phyloP scores from a whole-genome alignment of 1,140 invertebrate genomes.

The Musca vetustissima region DNA sequence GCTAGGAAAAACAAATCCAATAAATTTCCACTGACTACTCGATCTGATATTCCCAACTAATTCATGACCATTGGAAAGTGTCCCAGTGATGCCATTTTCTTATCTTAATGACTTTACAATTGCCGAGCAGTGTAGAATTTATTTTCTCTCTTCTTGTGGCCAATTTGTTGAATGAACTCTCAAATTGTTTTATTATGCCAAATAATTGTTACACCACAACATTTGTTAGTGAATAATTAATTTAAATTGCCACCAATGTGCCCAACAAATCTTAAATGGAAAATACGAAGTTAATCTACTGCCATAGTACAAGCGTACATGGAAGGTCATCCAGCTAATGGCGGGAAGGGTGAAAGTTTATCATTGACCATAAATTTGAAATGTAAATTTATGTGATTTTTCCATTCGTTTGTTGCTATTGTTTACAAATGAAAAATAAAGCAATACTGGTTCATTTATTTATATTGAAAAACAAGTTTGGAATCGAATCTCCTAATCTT shows the following conservation, averaged over 20 bases:
- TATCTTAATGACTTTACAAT: slow-evolving; percentile 17
- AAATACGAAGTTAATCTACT: too few relatives aligned
- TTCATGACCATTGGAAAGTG: too few relatives aligned
- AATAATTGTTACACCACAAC: slow-evolving; percentile 9
- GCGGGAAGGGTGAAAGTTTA: not conserved
- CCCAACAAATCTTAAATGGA: too few relatives aligned
- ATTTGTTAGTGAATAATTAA: slow-evolving; percentile 17
- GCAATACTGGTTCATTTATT: too few relatives aligned
- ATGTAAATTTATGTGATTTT: slow-evolving; percentile 14
- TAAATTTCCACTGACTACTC: too few relatives aligned
- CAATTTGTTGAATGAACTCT: slow-evolving; percentile 1
- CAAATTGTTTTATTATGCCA: slow-evolving; percentile 24
- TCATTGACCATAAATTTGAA: slow-evolving; percentile 11
- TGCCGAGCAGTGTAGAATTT: not conserved
- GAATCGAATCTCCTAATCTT: too few relatives aligned
- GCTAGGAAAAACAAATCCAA: too few relatives aligned
- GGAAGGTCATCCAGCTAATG: not conserved
- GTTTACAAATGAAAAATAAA: too few relatives aligned
- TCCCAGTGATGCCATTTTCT: not conserved
- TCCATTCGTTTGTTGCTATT: not conserved
- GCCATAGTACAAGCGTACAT: too few relatives aligned
- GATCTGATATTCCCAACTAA: too few relatives aligned
- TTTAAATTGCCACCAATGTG: slow-evolving; percentile 1
- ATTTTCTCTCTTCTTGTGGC: not conserved
- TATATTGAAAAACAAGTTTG: too few relatives aligned